Base-by-base conservation (phyloP, 2,888 invertebrate species). In the Ennomos quercinarius region DNA sequence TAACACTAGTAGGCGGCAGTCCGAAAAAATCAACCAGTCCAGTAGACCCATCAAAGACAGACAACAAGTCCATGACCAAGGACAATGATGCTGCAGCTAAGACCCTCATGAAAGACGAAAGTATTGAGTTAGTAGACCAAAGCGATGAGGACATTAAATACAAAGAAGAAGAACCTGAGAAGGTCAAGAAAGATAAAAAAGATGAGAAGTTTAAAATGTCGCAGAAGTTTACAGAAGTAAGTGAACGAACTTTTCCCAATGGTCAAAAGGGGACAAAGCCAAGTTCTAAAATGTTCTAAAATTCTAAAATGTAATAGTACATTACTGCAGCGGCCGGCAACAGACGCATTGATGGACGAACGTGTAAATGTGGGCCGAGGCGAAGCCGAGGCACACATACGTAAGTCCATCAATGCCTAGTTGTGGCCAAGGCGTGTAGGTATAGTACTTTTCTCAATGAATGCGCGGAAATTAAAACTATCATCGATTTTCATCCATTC, bases 1-100 rank as follows among this genome's bases (percentile, higher is more conserved):
- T 95, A 0, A 96, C 96, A 0, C 78, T 96, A 46, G 94, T 96
- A 0, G 96, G 46, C 2, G 60, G 95, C 0, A 95, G 94, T 64
- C 88, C 89, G 0, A 91, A 87, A 54, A 89, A 89, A 57, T 70
- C 72, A 0, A 90, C 70, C 1, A 90, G 88, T 61, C 88, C 89
- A 36, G 87, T 87, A 9, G 80, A 83, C 3, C 61, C 70, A 0
- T 64, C 73, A 0, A 80, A 75, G 41, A n/a, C 58, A 0, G 83
- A 82, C 13, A 74, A 68, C 10, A 83, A 83, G 49, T 81, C 88
- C 8, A 81, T 83, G 1, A 75, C 76, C 0, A 89, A 84, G 61
- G 88, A 89, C 54, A 89, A 89, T 42, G 84, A 89, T 37, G 80
- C 73, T 10, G 83, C 87, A 1, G 84, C 83, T 57, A 68, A 57